Base-by-base conservation (phyloP, 2,888 invertebrate genomes). In the Drosophila testacea region DNA sequence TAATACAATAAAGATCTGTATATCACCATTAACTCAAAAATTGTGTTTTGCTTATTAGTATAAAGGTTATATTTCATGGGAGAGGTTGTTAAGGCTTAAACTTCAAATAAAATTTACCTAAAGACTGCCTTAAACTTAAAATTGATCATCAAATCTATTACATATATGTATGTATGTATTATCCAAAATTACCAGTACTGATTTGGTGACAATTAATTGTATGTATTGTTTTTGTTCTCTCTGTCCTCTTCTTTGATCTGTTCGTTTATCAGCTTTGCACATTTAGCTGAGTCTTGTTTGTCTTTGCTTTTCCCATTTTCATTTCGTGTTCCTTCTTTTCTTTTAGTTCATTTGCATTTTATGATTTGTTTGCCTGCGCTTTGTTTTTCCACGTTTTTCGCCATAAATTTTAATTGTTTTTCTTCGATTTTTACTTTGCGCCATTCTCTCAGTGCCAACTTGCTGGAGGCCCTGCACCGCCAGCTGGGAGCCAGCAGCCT, bases 391-490 rank as follows among this genome's bases (percentile, higher is more conserved):
- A 54, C 69, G 59, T 65, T 75, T 73, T 81, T 72, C 57, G 68
- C 80, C 80, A 82, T 82, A 81, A 71, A 83, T 86, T 88, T 81
- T 86, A 86, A 86, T 86, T 86, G 89, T 86, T 76, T 86, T 86
- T 88, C 81, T 81, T 86, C 80, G 83, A 86, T 86, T 88, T 83
- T 83, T 71, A 69, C 71, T 74, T 83, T 77, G 63, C 69, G 61
- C 55, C 67, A 51, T 69, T 73, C 74, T 59, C 52, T 13, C 51
- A 44, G 54, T 68, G 34, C 73, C 62, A 51, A 69, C 56, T 56
- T 66, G 54, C 52, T 36, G 41, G 13, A 47, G 32, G 32, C 16
- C 44, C 46, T 47, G 47, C 30, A 47, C 28, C 30, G 22, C 2
- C 44, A 32, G 28, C 2, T 11, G 27, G 13, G 22, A 32, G 62